A percentile compares a stretch with the other conserved stretches of the same genome.
Conservation (phyloP, 2,797 vertebrate genomes). For the Pempheris klunzingeri region DNA sequence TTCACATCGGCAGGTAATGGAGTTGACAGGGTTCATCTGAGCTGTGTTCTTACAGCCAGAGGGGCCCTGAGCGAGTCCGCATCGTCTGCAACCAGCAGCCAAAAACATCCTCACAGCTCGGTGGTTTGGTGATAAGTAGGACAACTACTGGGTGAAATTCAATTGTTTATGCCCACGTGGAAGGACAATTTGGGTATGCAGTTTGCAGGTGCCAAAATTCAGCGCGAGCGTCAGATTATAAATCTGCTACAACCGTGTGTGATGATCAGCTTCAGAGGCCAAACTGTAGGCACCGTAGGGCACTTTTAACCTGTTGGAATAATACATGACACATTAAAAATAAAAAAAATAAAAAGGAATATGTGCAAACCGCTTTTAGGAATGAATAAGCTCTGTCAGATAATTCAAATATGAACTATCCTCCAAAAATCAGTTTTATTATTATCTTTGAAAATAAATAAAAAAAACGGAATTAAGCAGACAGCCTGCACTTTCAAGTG, state of each 20-base stretch:
- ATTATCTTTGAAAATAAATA: constrained; percentile 57
- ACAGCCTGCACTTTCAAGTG: constrained; percentile 75
- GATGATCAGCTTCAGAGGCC: constrained; percentile 21
- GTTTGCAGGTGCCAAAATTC: constrained; percentile 49
- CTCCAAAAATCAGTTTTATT: constrained; percentile 36
- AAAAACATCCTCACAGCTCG: constrained; percentile 68
- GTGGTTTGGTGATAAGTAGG: constrained; percentile 65
- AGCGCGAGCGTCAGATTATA: constrained; percentile 39
- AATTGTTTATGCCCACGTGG: constrained; percentile 68
- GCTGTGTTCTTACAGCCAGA: constrained; percentile 71
- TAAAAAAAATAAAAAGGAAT: constrained; percentile 15
- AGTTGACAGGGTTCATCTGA: constrained; percentile 83
- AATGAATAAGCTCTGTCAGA: constrained; percentile 29
- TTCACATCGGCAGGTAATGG: constrained; percentile 82
- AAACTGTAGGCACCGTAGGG: neutral
- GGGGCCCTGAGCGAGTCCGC: constrained; percentile 56
- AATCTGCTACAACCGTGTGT: constrained; percentile 31
- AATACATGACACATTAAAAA: too few species aligned
- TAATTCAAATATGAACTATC: constrained; percentile 52
- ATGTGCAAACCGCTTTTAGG: constrained; percentile 33
- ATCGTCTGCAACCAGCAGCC: constrained; percentile 63
- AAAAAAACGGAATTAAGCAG: constrained; percentile 70
- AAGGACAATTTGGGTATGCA: constrained; percentile 21
- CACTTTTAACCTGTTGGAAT: constrained; percentile 27
- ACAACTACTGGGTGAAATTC: constrained; percentile 65